These are phyloP conservation scores for Hemaris fuciformis DNA, from an alignment of 2,888 invertebrate species.

Conservation along the genomic window DNA sequence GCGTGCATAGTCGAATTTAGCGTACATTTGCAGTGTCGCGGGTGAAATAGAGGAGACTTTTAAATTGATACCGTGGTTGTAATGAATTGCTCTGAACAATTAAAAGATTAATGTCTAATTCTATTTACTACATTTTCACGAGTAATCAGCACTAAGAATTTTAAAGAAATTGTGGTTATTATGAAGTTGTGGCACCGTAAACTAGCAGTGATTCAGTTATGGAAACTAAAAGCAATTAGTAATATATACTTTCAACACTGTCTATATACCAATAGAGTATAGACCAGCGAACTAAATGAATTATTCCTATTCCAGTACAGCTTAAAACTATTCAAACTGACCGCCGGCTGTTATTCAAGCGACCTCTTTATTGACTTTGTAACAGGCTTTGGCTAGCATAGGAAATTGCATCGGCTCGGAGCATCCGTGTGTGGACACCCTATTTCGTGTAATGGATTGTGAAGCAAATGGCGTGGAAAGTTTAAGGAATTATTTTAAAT, in stretches of 20 bases:
- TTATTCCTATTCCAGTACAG: background rate
- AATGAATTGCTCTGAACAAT: too few relatives aligned
- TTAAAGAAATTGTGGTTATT: too few relatives aligned
- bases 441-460: background rate
- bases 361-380: conserved; percentile 18
- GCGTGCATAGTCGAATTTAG: too few relatives aligned
- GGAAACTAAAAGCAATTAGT: background rate
- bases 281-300: background rate
- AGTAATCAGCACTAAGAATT: too few relatives aligned
- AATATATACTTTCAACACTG: background rate
- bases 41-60: too few relatives aligned
- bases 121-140: too few relatives aligned
- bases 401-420: conserved; percentile 13
- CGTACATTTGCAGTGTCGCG: too few relatives aligned
- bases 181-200: too few relatives aligned
- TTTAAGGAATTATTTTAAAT: background rate
- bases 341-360: conserved; percentile 2
- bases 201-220: too few relatives aligned
- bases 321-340: conserved; percentile 11
- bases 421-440: background rate
- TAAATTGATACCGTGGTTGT: too few relatives aligned
- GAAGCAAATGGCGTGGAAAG: background rate
- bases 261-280: conserved; percentile 2
- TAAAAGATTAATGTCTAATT: too few relatives aligned
- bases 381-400: conserved; percentile 11